phyloP scores from a whole-genome alignment of 2,797 vertebrate genomes.

The Nyctalus aviator region DNA sequence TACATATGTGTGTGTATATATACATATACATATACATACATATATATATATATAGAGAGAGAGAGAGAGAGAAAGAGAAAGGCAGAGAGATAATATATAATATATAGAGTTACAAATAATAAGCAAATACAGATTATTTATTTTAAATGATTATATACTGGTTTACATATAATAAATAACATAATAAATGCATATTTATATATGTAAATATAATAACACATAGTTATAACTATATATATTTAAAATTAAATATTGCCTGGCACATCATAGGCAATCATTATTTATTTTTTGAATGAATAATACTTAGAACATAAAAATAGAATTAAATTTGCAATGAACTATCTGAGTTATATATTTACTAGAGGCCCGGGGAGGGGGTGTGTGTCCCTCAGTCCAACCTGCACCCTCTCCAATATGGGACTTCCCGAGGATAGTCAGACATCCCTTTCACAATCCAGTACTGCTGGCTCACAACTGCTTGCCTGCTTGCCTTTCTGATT shows the following conservation, averaged over 20 bases:
- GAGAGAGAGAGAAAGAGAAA: background rate
- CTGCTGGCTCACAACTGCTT: too few species aligned
- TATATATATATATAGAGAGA: background rate
- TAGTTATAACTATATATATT: background rate
- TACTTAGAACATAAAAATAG: background rate
- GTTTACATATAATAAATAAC: background rate
- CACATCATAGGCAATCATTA: background rate
- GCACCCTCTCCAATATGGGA: too few species aligned
- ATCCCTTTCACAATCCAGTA: too few species aligned
- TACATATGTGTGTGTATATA: background rate
- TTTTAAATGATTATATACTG: background rate
- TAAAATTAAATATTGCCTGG: conserved; percentile 23
- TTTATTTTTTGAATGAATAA: conserved; percentile 14
- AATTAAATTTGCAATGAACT: conserved; percentile 37
- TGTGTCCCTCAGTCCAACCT: too few species aligned
- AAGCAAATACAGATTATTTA: background rate
- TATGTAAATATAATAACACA: background rate
- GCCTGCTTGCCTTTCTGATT: too few species aligned
- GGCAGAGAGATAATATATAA: background rate
- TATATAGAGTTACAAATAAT: background rate
- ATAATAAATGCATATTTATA: background rate
- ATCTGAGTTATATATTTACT: background rate
- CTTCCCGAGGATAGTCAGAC: too few species aligned
- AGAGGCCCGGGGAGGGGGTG: too few species aligned
- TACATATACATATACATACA: background rate